Evolutionary conservation across 2,113 vertebrate species (phyloP).

Genomic region (Equus przewalskii): DNA sequence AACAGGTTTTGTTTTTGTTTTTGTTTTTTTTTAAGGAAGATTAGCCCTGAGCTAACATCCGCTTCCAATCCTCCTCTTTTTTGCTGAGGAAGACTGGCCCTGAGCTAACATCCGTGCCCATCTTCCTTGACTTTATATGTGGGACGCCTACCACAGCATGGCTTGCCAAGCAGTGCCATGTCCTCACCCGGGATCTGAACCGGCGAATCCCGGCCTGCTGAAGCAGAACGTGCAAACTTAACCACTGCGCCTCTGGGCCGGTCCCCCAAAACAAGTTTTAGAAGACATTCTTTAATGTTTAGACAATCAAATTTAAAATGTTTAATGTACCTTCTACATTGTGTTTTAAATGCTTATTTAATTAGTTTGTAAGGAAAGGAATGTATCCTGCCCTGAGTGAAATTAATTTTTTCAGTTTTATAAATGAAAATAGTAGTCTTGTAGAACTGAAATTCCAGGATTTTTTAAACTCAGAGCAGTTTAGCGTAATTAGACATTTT

Average conservation of each 20-base stretch:
- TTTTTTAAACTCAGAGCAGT: neutral
- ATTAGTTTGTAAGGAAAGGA: conserved; percentile 29
- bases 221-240: no score
- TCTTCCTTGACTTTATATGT: no score
- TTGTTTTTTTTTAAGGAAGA: no score
- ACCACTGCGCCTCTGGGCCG: no score
- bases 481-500: neutral
- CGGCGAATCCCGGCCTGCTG: no score
- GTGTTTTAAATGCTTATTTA: conserved; percentile 9
- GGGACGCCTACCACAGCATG: no score
- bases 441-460: neutral
- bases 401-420: neutral
- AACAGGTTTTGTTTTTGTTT: neutral
- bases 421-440: neutral
- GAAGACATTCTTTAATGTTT: neutral
- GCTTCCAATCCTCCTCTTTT: no score
- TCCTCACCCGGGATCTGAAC: no score
- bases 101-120: no score
- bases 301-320: conserved; percentile 4
- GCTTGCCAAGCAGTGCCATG: no score
- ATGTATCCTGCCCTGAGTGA: neutral
- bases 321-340: neutral
- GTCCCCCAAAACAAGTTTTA: neutral
- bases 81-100: no score
- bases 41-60: no score